Evolutionary conservation across 2,888 invertebrate species (phyloP).

Genomic region (Xylophagus ater): DNA sequence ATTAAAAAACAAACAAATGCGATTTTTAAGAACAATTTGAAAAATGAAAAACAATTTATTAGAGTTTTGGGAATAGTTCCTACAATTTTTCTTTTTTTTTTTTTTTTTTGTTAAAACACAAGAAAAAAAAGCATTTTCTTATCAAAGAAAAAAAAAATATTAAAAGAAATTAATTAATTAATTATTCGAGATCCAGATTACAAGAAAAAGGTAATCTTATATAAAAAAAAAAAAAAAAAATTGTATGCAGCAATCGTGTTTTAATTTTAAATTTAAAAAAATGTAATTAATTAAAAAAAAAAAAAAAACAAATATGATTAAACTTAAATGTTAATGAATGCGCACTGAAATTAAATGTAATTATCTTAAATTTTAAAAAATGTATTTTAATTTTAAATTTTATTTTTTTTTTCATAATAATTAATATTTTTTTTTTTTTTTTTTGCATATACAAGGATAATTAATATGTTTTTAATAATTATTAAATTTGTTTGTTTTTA

Average conservation of each 20-base stretch:
- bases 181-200: conserved; percentile 11
- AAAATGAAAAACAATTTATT: too few relatives aligned
- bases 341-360: conserved; percentile 3
- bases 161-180: conserved; percentile 4
- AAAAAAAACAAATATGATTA: conserved; percentile 1
- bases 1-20: too few relatives aligned
- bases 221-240: conserved; percentile 1
- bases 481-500: conserved; percentile 24
- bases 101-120: neutral
- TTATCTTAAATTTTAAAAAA: conserved; percentile 1
- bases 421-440: conserved; percentile 4
- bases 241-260: neutral
- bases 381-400: conserved; percentile 1
- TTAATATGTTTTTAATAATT: too few relatives aligned
- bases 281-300: conserved; percentile 4
- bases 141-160: neutral
- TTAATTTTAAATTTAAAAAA: conserved; percentile 4
- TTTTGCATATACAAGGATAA: neutral
- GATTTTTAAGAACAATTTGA: too few relatives aligned
- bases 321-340: too few relatives aligned
- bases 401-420: conserved; percentile 6
- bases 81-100: conserved; percentile 1
- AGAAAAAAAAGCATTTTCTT: neutral
- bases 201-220: conserved; percentile 3
- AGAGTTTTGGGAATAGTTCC: too few relatives aligned